Base-by-base conservation (phyloP, 2,797 vertebrate species). In the Echiichthys vipera region DNA sequence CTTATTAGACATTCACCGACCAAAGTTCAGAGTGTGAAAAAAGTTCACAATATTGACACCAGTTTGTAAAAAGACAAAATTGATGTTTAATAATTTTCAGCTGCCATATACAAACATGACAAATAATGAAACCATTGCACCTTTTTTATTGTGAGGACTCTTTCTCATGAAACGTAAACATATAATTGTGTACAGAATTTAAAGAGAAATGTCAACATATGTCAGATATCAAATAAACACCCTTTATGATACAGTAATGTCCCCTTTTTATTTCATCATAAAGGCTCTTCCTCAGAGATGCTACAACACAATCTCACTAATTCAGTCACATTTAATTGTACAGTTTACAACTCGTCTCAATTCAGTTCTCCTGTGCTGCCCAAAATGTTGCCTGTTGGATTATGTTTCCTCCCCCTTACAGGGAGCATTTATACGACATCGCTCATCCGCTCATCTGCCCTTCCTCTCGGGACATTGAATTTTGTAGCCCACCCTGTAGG, bases 401-500 rank as follows among this genome's bases (percentile, higher is more conserved):
- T 36, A 32, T 6, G 4, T 57, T 65, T 70, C 40, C 32, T 62
- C 15, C n/a, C n/a, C n/a, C 4, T 55, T 49, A 45, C 11, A 13
- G 36, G 37, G 14, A 27, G 18, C 37, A n/a, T 55, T 55, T 17
- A 12, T 10, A 51, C 30, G 39, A 14, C 13, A 2, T 6, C 2
- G 13, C 54, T 93, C 43, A 92, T 83, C 85, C 2, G 13, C 54
- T 93, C 43, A 92, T 83, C 85, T 75, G 58, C 81, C 79, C 47
- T 76, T 92, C 79, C 63, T 89, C 49, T 84, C 81, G n/a, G 92
- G 92, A 91, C 95, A 96, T 64, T 94, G 94, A 87, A 95, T 93
- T 83, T 91, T 95, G 88, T 96, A 96, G 65, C 95, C 95, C 11
- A 96, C 95, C 69, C 93, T 91, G 85, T 96, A 96, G 15, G 95